Evolutionary conservation across 2,797 vertebrate species (phyloP), one percentile per base, ranked within the genome.

Genomic region (Harpagifer antarcticus): DNA sequence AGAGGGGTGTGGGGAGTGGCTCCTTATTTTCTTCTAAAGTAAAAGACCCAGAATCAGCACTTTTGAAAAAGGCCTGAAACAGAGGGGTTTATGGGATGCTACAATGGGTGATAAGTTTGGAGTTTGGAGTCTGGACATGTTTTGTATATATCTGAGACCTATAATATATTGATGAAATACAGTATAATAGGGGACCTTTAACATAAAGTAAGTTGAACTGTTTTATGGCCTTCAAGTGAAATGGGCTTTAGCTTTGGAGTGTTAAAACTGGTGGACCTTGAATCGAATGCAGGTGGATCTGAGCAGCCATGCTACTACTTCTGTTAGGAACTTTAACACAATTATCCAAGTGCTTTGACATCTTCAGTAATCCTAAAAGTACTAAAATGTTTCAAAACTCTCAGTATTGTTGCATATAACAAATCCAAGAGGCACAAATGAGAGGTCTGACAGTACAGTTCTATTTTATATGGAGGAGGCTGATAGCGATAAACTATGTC

Each of bases 151-250:
- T 27, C 27, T 27, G 27, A 27, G 27, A 27, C 27, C 27, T 27
- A 27, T 27, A 27, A 27, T 27, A 27, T 27, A 27, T 27, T 27
- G 27, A 27, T 27, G 4, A 27, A 27, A 27, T 5, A 27, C 27
- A 27, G 27, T 27, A 27, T 27, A 27, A 5, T 27, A 27, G 27
- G 27, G 27, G 27, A 27, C 4, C 27, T 27, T 27, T 27, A 27
- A 33, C 31, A 55, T 61, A 17, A 76, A 72, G 19, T 58, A 53
- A 45, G 44, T 27, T 0, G 19, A 74, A 49, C 43, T 72, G n/a
- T 7, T 49, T 8, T 48, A 20, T 48, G 14, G 6, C 31, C 9
- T 47, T 20, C 1, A 53, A 58, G 3, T 45, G 2, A 52, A 33
- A 68, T 9, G 27, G 5, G 7, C 4, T 53, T 55, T 65, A 13